Evolutionary conservation across 2,113 vertebrate species (phyloP), one percentile per base, ranked within the genome.

Genomic region (Physeter macrocephalus): DNA sequence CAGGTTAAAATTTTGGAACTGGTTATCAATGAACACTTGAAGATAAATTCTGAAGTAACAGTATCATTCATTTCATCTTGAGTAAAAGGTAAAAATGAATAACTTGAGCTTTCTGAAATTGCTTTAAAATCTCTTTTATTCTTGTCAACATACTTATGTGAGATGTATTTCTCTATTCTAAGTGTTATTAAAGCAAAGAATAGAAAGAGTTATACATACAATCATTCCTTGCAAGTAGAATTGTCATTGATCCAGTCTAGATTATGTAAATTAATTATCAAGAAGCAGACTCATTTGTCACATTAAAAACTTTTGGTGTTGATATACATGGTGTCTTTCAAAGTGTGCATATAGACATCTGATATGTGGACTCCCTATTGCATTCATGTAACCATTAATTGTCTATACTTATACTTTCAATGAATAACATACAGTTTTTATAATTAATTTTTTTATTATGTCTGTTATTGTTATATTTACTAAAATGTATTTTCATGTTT

Each of bases 181-280:
- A 77, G 52, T 81, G 64, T 93, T 88, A 62, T 80, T 90, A 62
- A 96, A 96, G 69, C 25, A 90, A 95, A 93, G 52, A 12, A 71
- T 31, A 95, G 34, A 71, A 62, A 43, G 0, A 77, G 25, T 66
- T 66, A 80, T 39, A 74, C 78, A 25, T 43, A 41, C 49, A 90
- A 87, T 77, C 69, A 61, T 91, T 84, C 52, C 39, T 93, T 81
- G 6, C 43, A 5, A 95, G 15, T 85, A 91, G 20, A 29, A 41
- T 41, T 86, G 21, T 31, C 34, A 93, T 69, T 13, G 66, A 82
- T 96, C 6, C 52, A 89, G 23, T 59, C 34, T 82, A 95, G 31
- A 64, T 92, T 93, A 92, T 82, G 34, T 78, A 90, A 88, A 84
- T 89, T 85, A 84, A 88, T 80, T 93, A 88, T 9, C 52, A 59